These are phyloP conservation scores for Aphidoletes aphidimyza DNA, from an alignment of 2,888 invertebrate genomes.

Conservation along the genomic window DNA sequence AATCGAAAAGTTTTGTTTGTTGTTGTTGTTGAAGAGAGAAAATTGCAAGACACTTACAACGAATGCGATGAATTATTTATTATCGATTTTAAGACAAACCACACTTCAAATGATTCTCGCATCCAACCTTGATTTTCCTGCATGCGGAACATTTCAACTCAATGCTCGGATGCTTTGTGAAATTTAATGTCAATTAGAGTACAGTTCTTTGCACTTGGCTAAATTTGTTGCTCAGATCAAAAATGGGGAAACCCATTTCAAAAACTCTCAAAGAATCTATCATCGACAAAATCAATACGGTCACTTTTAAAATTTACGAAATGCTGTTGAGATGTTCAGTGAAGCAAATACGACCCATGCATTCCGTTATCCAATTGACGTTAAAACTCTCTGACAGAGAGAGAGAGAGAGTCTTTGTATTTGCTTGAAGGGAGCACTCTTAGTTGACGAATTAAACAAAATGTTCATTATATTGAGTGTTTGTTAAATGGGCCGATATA, in stretches of 20 bases:
- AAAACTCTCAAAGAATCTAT: background rate
- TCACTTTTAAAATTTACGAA: background rate
- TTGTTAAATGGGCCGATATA: conserved; percentile 9
- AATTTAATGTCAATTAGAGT: background rate
- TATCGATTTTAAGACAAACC: background rate
- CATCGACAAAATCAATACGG: background rate
- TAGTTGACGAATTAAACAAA: background rate
- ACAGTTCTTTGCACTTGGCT: too few species aligned
- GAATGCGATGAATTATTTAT: conserved; percentile 29
- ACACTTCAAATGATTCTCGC: background rate
- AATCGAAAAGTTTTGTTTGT: background rate
- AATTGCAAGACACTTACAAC: background rate
- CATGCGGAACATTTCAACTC: too few species aligned
- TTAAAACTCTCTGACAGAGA: too few species aligned
- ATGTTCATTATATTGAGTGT: conserved; percentile 6
- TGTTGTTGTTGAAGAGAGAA: background rate
- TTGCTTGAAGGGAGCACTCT: background rate
- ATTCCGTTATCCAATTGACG: background rate
- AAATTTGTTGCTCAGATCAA: background rate
- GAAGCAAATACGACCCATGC: conserved; percentile 10
- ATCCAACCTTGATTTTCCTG: background rate
- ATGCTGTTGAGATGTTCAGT: conserved; percentile 8
- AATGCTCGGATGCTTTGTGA: background rate
- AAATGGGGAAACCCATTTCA: background rate
- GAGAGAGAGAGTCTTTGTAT: too few species aligned